Evolutionary conservation across 2,888 invertebrate species (phyloP).

Genomic region (Ecdyonurus torrentis): DNA sequence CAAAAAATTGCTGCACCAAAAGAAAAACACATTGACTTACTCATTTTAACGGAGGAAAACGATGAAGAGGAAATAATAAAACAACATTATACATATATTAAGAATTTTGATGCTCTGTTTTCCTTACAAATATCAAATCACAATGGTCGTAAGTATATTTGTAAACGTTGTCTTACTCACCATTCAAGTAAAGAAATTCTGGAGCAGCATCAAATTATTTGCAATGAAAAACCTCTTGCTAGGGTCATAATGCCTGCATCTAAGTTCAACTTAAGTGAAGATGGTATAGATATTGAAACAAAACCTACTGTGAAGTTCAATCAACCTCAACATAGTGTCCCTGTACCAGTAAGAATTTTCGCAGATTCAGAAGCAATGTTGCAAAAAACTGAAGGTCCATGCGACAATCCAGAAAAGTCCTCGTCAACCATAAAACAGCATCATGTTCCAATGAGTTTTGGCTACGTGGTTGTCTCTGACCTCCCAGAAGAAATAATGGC

Average conservation of each 20-base stretch:
- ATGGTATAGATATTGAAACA: not conserved
- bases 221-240: not conserved
- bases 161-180: not conserved
- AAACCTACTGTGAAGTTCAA: no score
- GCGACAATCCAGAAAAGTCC: not conserved
- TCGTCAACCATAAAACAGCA: not conserved
- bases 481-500: not conserved
- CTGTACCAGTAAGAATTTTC: not conserved
- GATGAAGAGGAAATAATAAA: no score
- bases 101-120: not conserved
- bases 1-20: no score
- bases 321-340: not conserved
- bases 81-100: not conserved
- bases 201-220: not conserved
- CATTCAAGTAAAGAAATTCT: not conserved
- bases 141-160: not conserved
- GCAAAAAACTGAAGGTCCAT: not conserved
- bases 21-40: not conserved
- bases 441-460: not conserved
- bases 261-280: not conserved
- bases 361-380: not conserved
- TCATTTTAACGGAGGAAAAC: no score
- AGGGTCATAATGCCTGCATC: not conserved
- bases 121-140: not conserved
- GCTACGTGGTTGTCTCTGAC: not conserved